A percentile compares a stretch with the other conserved stretches of the same genome.
phyloP scores from a whole-genome alignment of 2,888 invertebrate genomes.

The Protodeltote pygarga region DNA sequence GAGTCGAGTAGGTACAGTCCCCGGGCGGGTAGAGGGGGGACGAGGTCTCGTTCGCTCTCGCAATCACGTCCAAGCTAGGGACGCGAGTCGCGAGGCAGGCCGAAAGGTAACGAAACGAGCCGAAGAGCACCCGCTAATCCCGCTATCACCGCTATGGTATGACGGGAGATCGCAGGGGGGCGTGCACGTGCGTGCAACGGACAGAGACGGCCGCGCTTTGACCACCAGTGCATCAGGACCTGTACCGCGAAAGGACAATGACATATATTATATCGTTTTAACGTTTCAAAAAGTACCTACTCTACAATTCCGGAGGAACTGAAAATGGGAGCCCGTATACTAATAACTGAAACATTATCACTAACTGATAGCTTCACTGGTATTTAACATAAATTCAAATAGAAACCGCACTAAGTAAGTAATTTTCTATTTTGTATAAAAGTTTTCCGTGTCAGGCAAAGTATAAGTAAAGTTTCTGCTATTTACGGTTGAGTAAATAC shows the following conservation, averaged over 20 bases:
- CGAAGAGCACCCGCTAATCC: constrained; percentile 71
- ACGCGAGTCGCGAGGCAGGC: constrained; percentile 69
- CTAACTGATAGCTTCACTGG: background rate
- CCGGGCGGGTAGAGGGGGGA: constrained; percentile 65
- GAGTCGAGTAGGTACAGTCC: constrained; percentile 59
- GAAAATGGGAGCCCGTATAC: background rate
- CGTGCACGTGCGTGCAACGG: constrained; percentile 47
- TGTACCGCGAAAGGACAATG: constrained; percentile 37
- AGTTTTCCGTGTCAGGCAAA: constrained; percentile 4
- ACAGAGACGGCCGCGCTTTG: constrained; percentile 25
- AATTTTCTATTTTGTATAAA: too few relatives aligned
- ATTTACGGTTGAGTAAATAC: too few relatives aligned
- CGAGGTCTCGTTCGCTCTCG: constrained; percentile 66
- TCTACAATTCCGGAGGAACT: background rate
- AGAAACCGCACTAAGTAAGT: too few relatives aligned
- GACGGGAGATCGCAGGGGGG: constrained; percentile 57
- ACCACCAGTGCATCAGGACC: constrained; percentile 28
- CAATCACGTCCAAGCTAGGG: constrained; percentile 70
- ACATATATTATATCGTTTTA: constrained; percentile 37
- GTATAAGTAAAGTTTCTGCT: too few relatives aligned
- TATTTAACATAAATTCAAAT: background rate
- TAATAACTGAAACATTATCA: background rate
- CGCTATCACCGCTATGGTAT: constrained; percentile 66
- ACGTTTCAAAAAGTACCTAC: constrained; percentile 7
- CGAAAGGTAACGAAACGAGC: constrained; percentile 65